Conservation (phyloP, 1,140 invertebrate species). For the Myzus persicae region DNA sequence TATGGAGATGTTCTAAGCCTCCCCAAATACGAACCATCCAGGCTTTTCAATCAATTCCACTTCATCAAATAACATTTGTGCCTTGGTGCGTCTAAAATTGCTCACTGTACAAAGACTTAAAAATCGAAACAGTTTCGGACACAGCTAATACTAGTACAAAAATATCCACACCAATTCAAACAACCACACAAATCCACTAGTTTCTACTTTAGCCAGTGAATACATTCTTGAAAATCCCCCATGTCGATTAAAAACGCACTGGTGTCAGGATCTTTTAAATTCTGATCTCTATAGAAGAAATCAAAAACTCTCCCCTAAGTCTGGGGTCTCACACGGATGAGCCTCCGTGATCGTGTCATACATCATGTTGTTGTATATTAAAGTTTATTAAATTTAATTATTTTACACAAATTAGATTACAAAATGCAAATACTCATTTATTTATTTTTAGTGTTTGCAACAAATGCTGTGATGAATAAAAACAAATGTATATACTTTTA, state of each 20-base stretch:
- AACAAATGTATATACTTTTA: background rate
- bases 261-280: background rate
- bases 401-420: background rate
- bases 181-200: background rate
- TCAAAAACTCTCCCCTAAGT: background rate
- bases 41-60: background rate
- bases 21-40: background rate
- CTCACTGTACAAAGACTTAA: background rate
- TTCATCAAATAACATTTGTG: background rate
- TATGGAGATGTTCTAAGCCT: background rate
- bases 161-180: background rate
- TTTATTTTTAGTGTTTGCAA: background rate
- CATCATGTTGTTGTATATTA: background rate
- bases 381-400: background rate
- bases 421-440: background rate
- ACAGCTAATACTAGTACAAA: background rate
- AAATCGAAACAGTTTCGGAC: background rate
- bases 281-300: background rate
- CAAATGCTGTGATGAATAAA: background rate
- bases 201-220: background rate
- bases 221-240: background rate
- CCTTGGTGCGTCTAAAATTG: background rate
- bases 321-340: background rate
- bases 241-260: background rate
- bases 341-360: rapidly evolving